Percentiles rank a stretch among this genome's conserved stretches.
Conservation (phyloP, 1,140 invertebrate genomes). For the Steinernema khuongi region DNA sequence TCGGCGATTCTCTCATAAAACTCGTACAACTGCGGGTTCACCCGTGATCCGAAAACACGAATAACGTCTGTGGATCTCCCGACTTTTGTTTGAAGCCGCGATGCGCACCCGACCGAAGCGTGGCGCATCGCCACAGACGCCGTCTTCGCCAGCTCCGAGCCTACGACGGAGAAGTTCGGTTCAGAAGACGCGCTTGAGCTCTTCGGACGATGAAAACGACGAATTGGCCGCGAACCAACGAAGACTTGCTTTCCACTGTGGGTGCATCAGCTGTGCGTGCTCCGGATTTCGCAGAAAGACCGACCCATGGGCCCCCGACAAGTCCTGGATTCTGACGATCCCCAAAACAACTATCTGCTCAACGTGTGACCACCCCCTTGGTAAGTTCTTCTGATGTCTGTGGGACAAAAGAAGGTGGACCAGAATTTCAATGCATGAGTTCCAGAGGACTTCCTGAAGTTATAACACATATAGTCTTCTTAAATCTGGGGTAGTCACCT, state of each 20-base stretch:
- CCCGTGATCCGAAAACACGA: not conserved
- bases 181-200: not conserved
- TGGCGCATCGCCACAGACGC: not conserved
- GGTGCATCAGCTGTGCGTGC: constrained; percentile 8
- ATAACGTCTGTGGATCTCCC: not conserved
- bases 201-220: not conserved
- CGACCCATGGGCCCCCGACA: not conserved
- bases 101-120: constrained; percentile 5
- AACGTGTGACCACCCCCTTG: not conserved
- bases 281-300: constrained; percentile 5
- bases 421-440: too few species aligned
- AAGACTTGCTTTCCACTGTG: not conserved
- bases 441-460: too few species aligned
- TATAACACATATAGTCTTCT: too few species aligned
- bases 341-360: constrained; percentile 5
- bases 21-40: not conserved
- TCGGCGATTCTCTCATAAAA: not conserved
- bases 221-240: not conserved
- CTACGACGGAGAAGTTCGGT: not conserved
- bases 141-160: not conserved
- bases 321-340: not conserved
- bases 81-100: not conserved
- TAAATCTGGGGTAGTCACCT: too few species aligned
- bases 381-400: not conserved
- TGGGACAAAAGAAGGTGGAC: too few species aligned